phyloP scores from a whole-genome alignment of 2,888 invertebrate genomes.

The Troides oblongomaculatus region DNA sequence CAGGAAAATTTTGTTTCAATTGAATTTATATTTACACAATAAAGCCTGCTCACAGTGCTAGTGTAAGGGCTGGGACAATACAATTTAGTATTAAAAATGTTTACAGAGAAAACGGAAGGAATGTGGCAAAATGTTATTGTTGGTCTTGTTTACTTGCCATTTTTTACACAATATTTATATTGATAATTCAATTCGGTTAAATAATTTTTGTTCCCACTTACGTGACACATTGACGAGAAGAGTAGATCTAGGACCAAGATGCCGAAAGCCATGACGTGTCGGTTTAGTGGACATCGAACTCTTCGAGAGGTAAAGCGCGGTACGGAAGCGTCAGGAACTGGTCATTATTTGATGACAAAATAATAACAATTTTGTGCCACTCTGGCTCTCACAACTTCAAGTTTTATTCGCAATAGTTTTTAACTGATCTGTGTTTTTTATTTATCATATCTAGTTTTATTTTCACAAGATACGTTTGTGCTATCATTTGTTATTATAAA shows the following conservation, averaged over 20 bases:
- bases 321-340: no score
- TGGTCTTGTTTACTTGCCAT: background rate
- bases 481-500: conserved; percentile 30
- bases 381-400: conserved; percentile 2
- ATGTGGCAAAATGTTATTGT: background rate
- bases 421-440: no score
- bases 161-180: background rate
- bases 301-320: no score
- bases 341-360: no score
- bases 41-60: background rate
- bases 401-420: background rate
- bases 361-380: background rate
- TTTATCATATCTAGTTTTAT: background rate
- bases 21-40: background rate
- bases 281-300: no score
- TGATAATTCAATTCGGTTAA: background rate
- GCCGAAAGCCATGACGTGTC: no score
- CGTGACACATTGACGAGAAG: no score
- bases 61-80: background rate
- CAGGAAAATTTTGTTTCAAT: background rate
- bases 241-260: no score
- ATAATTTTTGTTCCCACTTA: background rate
- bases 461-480: conserved; percentile 19
- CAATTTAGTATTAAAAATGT: background rate
- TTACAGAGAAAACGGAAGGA: background rate